Base-by-base conservation (phyloP, 2,113 vertebrate genomes). In the Albula goreensis region DNA sequence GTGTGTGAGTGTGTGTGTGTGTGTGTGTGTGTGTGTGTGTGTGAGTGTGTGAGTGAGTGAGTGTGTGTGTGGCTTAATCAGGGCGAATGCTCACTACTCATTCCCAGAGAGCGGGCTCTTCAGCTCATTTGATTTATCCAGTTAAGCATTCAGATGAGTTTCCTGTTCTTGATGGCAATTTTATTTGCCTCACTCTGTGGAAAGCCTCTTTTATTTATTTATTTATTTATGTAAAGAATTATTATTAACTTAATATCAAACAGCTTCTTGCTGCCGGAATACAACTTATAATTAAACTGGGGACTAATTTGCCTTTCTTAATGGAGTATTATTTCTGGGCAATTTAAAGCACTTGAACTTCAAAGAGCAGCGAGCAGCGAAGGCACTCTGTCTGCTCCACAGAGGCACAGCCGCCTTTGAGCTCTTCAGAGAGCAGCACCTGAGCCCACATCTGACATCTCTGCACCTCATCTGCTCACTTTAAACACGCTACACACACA, bases 301-400 rank as follows among this genome's bases (percentile, higher is more conserved):
- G 88, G 93, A 91, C 92, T 94, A 92, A 94, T 95, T 95, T 92
- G 90, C 91, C 91, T 91, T 93, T 89, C 88, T 92, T 94, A 93
- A 94, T 95, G 90, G 92, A 94, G 91, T 93, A 93, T 93, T 94
- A 94, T 95, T 95, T 95, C 93, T 84, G 89, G 90, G 91, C 91
- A 91, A 93, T 95, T 94, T 93, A 90, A 94, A 92, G 93, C 92
- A 91, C 90, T 89, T 92, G 91, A 91, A 94, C 92, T 94, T 94
- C 93, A 95, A 93, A 94, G 93, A 91, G 90, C 81, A 90, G 85
- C 82, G 81, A 86, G 86, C 90, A 89, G 90, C 91, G 86, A 91
- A 90, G 90, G 89, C 86, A 87, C 84, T 15, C 56, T 63, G 88
- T 88, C 89, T 86, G 70, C 60, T 50, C 74, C 9, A 80, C 51